Base-by-base conservation (phyloP, 2,797 vertebrate genomes). In the Gymnoscopelus microlampas region DNA sequence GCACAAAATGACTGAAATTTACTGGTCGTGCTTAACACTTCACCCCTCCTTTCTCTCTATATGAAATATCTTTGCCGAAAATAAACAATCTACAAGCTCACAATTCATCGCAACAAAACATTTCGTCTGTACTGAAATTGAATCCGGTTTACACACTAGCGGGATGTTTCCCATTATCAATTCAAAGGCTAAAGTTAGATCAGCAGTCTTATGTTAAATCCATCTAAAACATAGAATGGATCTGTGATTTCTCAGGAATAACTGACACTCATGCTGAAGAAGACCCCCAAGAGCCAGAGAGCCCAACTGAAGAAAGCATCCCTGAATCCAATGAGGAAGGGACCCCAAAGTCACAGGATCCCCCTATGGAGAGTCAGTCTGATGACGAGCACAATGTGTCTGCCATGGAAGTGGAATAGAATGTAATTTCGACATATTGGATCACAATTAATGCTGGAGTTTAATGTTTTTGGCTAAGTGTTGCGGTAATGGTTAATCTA, bases 401-500 rank as follows among this genome's bases (percentile, higher is more conserved):
- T 76, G 87, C 94, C 79, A 92, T 93, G 93, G 95, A 95, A 85
- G 89, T 95, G 77, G 95, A 98, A 91, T 98, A 94, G 94, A 90
- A 75, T n/a, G 47, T 66, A 8, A 74, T 74, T 70, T 76, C 68
- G 57, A 59, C 32, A 60, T 48, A 55, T 68, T 56, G 70, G 65
- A 15, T 49, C 32, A 60, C 50, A 57, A 70, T 56, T 71, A 66
- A 15, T 49, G 53, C 73, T 77, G 63, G 47, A 79, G 39, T 51
- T 58, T 68, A 44, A 11, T 53, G 12, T 44, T 59, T 73, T 66
- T 75, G 79, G 73, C 67, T 66, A 66, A 23, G 44, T 68, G 79
- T 80, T 32, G 23, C 66, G 32, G 48, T 68, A 55, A 72, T 23
- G 0, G 14, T 78, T 64, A 66, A 66, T 59, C 61, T 74, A 39